These are phyloP conservation scores for Marmota flaviventris DNA, from an alignment of 2,113 vertebrate species.

Conservation along the genomic window DNA sequence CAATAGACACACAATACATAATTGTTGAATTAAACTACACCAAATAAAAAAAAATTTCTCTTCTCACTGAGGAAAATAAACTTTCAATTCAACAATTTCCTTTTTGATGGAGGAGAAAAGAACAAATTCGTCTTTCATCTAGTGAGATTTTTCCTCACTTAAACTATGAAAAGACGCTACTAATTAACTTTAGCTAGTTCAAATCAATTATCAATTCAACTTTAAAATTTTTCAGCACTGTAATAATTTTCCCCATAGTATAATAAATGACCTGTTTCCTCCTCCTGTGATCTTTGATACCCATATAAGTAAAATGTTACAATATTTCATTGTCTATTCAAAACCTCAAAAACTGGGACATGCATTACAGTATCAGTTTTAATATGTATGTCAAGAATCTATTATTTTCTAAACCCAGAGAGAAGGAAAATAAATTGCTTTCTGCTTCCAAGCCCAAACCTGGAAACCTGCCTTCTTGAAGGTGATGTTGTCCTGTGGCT, in stretches of 20 bases:
- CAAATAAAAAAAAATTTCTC: not conserved
- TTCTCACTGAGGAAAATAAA: slow-evolving; percentile 11
- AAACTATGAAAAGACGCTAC: slow-evolving; percentile 39
- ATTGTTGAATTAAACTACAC: slow-evolving; percentile 18
- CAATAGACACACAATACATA: not conserved
- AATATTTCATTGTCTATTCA: slow-evolving; percentile 35
- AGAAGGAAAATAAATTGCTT: not conserved
- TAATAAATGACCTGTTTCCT: not conserved
- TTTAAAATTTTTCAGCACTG: not conserved
- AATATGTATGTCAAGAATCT: slow-evolving; percentile 4
- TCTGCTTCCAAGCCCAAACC: not conserved
- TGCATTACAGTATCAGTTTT: slow-evolving; percentile 7
- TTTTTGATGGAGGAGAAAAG: slow-evolving; percentile 6
- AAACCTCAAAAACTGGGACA: slow-evolving; percentile 33
- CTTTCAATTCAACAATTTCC: not conserved
- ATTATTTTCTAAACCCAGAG: slow-evolving; percentile 29
- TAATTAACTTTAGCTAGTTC: slow-evolving; percentile 17
- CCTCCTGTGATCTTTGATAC: not conserved
- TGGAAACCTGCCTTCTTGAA: not conserved
- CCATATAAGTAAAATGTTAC: not conserved
- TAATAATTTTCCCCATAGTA: not conserved
- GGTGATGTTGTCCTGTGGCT: not conserved
- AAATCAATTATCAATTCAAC: slow-evolving; percentile 32
- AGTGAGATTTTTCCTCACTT: slow-evolving; percentile 27
- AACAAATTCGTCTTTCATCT: slow-evolving; percentile 23